Conservation (phyloP, 2,797 vertebrate species). For the Platalea minor region DNA sequence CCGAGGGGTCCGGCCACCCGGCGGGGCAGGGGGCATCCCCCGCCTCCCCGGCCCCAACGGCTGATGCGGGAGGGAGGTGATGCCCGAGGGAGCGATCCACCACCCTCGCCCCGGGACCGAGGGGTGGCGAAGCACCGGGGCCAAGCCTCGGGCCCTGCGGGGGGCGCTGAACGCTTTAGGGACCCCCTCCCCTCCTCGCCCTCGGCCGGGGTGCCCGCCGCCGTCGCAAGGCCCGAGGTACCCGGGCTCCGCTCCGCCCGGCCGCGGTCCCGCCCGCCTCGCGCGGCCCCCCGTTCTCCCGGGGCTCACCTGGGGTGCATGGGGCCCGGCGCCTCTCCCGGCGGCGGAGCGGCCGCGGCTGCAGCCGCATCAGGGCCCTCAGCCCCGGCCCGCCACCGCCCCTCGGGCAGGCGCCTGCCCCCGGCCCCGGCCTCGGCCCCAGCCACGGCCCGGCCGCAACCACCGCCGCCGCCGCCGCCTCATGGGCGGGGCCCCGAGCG, state of each 20-base stretch:
- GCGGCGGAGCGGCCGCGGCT: not conserved
- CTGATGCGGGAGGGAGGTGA: not conserved
- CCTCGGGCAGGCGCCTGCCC: not conserved
- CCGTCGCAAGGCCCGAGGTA: not conserved
- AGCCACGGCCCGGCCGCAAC: not conserved
- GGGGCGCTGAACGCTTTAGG: not conserved
- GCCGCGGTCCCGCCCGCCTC: not conserved
- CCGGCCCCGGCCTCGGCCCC: not conserved
- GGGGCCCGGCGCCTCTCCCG: not conserved
- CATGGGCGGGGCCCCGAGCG: not conserved
- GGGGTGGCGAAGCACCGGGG: not conserved
- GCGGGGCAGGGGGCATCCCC: too few relatives aligned
- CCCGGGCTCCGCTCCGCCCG: not conserved
- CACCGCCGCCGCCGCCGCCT: not conserved
- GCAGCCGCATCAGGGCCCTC: not conserved
- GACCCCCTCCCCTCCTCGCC: not conserved
- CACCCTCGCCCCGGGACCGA: not conserved
- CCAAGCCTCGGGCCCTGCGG: not conserved
- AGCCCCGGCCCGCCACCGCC: not conserved
- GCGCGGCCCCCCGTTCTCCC: not conserved
- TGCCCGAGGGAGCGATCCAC: not conserved
- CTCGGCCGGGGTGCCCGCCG: not conserved
- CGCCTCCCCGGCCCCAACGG: not conserved
- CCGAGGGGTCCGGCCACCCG: not conserved
- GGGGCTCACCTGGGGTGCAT: conserved; percentile 71